A percentile compares a stretch with the other conserved stretches of the same genome.
phyloP scores from a whole-genome alignment of 2,888 invertebrate species.

The Mythimna ferrago region DNA sequence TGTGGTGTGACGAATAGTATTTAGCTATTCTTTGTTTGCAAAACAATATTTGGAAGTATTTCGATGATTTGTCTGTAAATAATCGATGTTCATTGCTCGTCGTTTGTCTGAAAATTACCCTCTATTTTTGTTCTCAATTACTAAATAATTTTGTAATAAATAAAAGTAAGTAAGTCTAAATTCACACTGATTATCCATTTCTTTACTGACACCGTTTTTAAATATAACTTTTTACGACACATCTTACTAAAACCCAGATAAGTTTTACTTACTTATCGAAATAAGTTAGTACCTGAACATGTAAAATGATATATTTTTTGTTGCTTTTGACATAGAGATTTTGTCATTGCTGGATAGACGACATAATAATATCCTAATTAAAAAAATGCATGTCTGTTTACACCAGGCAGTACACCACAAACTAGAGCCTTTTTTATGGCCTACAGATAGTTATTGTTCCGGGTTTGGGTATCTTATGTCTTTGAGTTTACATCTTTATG shows the following conservation, averaged over 20 bases:
- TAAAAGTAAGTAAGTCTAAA: background rate
- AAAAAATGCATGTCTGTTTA: too few species aligned
- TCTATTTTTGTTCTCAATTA: slow-evolving; percentile 10
- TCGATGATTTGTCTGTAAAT: slow-evolving; percentile 27
- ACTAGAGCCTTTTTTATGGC: too few species aligned
- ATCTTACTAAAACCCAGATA: too few species aligned
- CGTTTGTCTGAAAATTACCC: background rate
- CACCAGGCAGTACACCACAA: too few species aligned
- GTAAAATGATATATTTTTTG: background rate
- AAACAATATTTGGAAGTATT: slow-evolving; percentile 30
- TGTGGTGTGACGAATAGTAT: slow-evolving; percentile 20
- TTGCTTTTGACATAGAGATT: background rate
- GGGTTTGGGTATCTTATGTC: too few species aligned
- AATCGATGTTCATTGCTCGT: slow-evolving; percentile 41
- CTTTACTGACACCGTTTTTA: too few species aligned
- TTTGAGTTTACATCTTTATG: too few species aligned
- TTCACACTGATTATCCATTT: slow-evolving; percentile 5
- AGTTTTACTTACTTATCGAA: too few species aligned
- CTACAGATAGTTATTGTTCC: too few species aligned
- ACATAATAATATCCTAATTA: background rate
- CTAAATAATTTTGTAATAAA: slow-evolving; percentile 11
- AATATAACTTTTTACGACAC: too few species aligned
- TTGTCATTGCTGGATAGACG: background rate
- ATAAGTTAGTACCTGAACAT: background rate
- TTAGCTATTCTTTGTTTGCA: slow-evolving; percentile 19